Evolutionary conservation across 2,888 invertebrate genomes (phyloP), one percentile per base, ranked within the genome.

Genomic region (Eueremaeus valkanovi): DNA sequence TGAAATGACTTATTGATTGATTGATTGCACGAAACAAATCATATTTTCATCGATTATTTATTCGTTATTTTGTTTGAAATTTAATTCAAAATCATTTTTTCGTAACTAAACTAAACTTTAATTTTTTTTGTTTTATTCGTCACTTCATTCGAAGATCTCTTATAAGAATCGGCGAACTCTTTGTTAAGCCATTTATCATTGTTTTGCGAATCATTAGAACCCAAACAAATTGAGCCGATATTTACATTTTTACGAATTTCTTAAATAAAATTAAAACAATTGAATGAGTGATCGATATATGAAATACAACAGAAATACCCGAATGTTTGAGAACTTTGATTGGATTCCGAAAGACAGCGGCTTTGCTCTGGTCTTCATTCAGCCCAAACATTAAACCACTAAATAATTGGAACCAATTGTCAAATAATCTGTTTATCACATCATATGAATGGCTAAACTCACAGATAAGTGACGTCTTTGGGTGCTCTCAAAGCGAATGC

Each of bases 351-450:
- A 58, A 76, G 16, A 76, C 73, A 13, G 76, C 72, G 6, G 33
- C 73, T 72, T 72, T 66, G 40, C 66, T 33, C 40, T 72, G 61
- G 72, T 70, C 63, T 24, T 66, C 75, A 13, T 36, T 31, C 13
- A 77, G 42, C 9, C 70, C 74, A 24, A 77, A 74, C 33, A 77
- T 42, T 31, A 77, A 55, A 27, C 77, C 77, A 31, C 77, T 77
- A 29, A 66, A 66, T 24, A 75, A 70, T 27, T 8, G n/a, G n/a
- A n/a, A n/a, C n/a, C n/a, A n/a, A n/a, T n/a, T n/a, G n/a, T n/a
- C n/a, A n/a, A n/a, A n/a, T n/a, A n/a, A 55, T 9, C n/a, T 5
- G 13, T 42, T 16, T 55, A 36, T 55, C 27, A 55, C n/a, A 33
- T 0, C 3, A 66, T 24, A 21, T 40, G 6, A 70, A n/a, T 9